phyloP scores from a whole-genome alignment of 2,888 invertebrate species.

The Smittia sp. region DNA sequence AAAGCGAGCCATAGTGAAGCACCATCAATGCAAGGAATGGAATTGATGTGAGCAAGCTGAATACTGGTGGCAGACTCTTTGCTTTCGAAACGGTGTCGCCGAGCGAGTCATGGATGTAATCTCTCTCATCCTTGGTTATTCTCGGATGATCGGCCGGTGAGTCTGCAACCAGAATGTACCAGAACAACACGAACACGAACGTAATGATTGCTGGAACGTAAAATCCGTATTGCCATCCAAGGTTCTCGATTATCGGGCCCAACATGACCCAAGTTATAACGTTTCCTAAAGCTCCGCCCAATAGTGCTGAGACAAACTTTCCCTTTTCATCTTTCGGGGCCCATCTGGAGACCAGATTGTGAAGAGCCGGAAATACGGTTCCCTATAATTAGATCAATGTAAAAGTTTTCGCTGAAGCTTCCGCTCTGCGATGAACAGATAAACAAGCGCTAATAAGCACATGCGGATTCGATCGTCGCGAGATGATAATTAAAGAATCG shows the following conservation, averaged over 20 bases:
- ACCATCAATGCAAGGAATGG: constrained; percentile 67
- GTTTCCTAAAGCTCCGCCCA: constrained; percentile 27
- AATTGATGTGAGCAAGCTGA: constrained; percentile 60
- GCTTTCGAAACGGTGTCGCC: constrained; percentile 59
- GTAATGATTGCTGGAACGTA: constrained; percentile 62
- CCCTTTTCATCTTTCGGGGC: constrained; percentile 71
- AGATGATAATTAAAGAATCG: neutral
- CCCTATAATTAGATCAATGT: constrained; percentile 52
- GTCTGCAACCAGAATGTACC: constrained; percentile 64
- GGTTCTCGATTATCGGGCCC: constrained; percentile 61
- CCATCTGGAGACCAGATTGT: constrained; percentile 68
- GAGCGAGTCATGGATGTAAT: constrained; percentile 62
- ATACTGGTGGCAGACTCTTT: constrained; percentile 65
- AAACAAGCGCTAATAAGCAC: neutral
- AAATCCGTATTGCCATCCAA: constrained; percentile 68
- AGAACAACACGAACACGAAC: constrained; percentile 51
- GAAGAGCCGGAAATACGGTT: constrained; percentile 62
- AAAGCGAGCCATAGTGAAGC: constrained; percentile 72
- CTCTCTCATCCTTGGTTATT: constrained; percentile 61
- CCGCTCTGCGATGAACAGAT: neutral
- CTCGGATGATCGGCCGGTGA: constrained; percentile 62
- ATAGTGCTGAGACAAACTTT: constrained; percentile 67
- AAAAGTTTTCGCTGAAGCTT: neutral
- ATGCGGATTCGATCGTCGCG: neutral
- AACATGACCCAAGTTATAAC: constrained; percentile 59